phyloP scores from a whole-genome alignment of 2,797 vertebrate genomes.

The Macropodus opercularis region DNA sequence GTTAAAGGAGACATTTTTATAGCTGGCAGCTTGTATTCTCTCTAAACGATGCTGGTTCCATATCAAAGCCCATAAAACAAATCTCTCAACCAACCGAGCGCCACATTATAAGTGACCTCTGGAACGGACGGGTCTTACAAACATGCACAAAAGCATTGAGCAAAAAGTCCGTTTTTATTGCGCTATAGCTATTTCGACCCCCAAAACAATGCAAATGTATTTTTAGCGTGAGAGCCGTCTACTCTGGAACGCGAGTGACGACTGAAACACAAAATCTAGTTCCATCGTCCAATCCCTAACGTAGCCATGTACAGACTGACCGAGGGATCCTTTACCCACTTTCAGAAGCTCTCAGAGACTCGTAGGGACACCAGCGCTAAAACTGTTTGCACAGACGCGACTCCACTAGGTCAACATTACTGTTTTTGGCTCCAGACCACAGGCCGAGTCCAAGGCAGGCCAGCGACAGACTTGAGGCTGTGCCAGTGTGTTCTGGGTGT shows the following conservation, averaged over 20 bases:
- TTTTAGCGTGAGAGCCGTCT: constrained; percentile 15
- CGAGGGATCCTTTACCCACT: neutral
- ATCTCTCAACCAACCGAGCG: constrained; percentile 1
- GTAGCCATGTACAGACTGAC: neutral
- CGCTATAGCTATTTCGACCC: constrained; percentile 11
- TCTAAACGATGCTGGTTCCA: constrained; percentile 41
- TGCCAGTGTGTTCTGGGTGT: constrained; percentile 64
- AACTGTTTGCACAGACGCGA: constrained; percentile 62
- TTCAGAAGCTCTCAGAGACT: constrained; percentile 24
- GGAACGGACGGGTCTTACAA: neutral
- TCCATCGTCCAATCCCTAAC: neutral
- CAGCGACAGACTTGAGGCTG: constrained; percentile 54
- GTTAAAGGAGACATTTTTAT: constrained; percentile 49
- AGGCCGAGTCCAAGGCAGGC: constrained; percentile 43
- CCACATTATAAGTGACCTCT: constrained; percentile 8
- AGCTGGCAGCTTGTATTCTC: constrained; percentile 28
- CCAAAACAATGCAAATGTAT: constrained; percentile 32
- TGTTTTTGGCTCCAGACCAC: constrained; percentile 64
- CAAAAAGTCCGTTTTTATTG: too few relatives aligned
- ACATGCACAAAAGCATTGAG: neutral
- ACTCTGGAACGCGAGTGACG: constrained; percentile 32
- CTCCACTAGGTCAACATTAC: constrained; percentile 63
- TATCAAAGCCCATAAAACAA: constrained; percentile 38
- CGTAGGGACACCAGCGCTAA: constrained; percentile 38
- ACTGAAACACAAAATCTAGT: constrained; percentile 14